These are phyloP conservation scores for Nesoenas mayeri DNA, from an alignment of 2,113 vertebrate genomes.

Conservation along the genomic window DNA sequence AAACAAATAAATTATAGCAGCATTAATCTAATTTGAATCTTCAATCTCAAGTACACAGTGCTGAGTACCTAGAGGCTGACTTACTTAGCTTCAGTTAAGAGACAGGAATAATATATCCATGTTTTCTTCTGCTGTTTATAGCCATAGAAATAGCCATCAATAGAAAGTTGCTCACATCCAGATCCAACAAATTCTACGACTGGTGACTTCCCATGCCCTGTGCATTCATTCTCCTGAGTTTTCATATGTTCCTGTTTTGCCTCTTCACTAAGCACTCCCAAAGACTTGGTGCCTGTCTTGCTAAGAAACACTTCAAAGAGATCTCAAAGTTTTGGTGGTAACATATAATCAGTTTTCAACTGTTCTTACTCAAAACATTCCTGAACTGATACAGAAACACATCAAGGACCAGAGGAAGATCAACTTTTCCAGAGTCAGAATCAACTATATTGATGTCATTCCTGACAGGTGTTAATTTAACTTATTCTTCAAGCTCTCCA, in stretches of 20 bases:
- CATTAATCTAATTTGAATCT: not conserved
- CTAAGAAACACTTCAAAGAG: not conserved
- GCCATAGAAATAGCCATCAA: not conserved
- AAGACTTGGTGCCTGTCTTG: not conserved
- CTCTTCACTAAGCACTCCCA: not conserved
- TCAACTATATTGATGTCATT: not conserved
- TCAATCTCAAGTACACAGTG: not conserved
- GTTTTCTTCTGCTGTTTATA: not conserved
- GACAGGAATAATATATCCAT: not conserved
- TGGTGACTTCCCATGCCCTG: not conserved
- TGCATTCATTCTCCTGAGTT: not conserved
- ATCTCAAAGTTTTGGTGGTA: not conserved
- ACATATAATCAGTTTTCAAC: not conserved
- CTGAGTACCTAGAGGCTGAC: not conserved
- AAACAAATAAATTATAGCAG: not conserved
- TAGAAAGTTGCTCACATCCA: not conserved
- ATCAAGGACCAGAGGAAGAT: not conserved
- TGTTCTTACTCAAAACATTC: not conserved
- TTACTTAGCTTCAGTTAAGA: not conserved
- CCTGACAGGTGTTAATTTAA: not conserved
- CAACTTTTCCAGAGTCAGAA: not conserved
- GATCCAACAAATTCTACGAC: not conserved
- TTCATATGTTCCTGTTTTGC: not conserved
- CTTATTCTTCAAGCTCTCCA: not conserved
- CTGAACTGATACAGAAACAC: not conserved